These are phyloP conservation scores for Ictalurus punctatus DNA, from an alignment of 2,113 vertebrate genomes.

Conservation along the genomic window DNA sequence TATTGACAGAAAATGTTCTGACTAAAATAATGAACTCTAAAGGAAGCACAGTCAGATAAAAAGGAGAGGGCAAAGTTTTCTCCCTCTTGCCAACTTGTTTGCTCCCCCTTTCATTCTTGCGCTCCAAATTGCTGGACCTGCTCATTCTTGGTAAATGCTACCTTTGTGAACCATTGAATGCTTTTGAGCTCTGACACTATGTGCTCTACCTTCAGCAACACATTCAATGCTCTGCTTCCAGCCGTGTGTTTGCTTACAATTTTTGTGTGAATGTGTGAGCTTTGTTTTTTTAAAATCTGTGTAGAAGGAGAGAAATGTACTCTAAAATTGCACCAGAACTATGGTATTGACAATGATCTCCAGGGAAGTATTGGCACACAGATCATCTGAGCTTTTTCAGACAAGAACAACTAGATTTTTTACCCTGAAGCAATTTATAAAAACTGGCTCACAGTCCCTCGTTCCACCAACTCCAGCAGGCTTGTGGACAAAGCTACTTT, in stretches of 20 bases:
- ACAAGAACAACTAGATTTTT: constrained; percentile 30
- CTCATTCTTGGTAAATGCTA: constrained; percentile 23
- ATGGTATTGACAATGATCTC: constrained; percentile 38
- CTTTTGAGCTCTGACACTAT: constrained; percentile 38
- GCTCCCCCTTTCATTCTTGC: neutral
- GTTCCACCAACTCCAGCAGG: neutral
- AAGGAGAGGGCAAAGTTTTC: constrained; percentile 7
- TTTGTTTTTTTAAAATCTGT: constrained; percentile 32
- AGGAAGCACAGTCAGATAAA: constrained; percentile 29
- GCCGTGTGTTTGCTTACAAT: neutral
- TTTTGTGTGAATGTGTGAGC: constrained; percentile 34
- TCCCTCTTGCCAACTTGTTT: constrained; percentile 28
- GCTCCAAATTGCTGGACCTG: constrained; percentile 29
- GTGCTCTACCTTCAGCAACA: constrained; percentile 2
- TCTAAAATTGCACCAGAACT: constrained; percentile 43
- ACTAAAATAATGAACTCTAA: constrained; percentile 26
- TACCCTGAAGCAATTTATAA: constrained; percentile 32
- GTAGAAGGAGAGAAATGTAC: constrained; percentile 46
- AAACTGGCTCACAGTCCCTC: constrained; percentile 12
- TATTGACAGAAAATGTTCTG: constrained; percentile 11
- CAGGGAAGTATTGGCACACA: constrained; percentile 24
- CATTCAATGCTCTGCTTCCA: constrained; percentile 10
- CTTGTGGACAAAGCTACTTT: constrained; percentile 7
- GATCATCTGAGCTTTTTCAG: constrained; percentile 17
- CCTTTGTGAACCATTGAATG: constrained; percentile 36